Base-by-base conservation (phyloP, 2,113 vertebrate species). In the Notothenia rossii region DNA sequence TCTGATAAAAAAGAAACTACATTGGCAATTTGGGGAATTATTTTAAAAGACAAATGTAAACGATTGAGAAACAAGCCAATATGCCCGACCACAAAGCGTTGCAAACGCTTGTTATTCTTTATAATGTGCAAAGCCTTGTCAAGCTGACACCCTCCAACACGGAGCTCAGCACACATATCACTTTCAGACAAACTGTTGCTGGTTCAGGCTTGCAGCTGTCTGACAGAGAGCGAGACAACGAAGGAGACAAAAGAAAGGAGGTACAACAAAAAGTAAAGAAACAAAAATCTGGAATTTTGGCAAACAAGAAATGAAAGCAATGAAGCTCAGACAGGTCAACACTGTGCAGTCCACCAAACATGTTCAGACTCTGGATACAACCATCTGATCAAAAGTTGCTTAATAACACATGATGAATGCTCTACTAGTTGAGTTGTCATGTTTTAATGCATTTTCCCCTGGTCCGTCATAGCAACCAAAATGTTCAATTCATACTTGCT, bases 191-290 rank as follows among this genome's bases (percentile, higher is more conserved):
- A 46, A 63, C 17, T 20, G 61, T 46, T 45, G 79, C 89, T 60
- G 80, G 88, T 90, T 43, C 66, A 75, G 88, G 78, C 85, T 81
- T 81, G 89, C 84, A 88, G 88, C 88, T 88, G 79, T 83, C 77
- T 62, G 40, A 81, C 78, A 55, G 58, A 81, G 43, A n/a, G 67
- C 11, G 29, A 60, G n/a, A 54, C 25, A 50, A 7, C 13, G 29
- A 22, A 6, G 9, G 33, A 43, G 12, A 36, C 3, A 11, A 69
- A 5, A 45, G 8, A 53, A 48, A 63, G n/a, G 22, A 60, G 12
- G 18, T 1, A 50, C 22, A 14, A 5, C 4, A 13, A 46, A 50
- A 65, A 10, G 15, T 59, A 43, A 43, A 60, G 14, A 58, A 43
- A 20, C 6, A 29, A 15, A 56, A 43, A 49, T 48, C 20, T 53